phyloP scores from a whole-genome alignment of 2,113 vertebrate genomes.

The Rattus rattus region DNA sequence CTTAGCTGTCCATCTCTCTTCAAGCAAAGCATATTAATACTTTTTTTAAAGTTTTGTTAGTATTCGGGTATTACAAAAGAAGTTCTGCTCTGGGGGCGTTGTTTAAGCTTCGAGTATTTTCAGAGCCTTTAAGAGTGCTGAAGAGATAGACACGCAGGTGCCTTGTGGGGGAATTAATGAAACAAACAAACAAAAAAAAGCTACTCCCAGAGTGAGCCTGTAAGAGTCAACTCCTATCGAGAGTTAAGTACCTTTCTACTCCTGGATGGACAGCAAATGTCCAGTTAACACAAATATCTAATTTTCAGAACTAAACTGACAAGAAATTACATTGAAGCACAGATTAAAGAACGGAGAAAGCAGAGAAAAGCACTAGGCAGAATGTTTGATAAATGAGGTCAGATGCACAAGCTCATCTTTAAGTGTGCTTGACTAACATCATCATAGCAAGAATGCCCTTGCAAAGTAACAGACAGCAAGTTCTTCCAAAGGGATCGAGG shows the following conservation, averaged over 20 bases:
- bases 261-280: neutral
- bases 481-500: neutral
- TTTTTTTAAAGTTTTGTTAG: neutral
- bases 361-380: neutral
- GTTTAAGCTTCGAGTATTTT: neutral
- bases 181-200: neutral
- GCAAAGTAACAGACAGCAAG: neutral
- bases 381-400: slow-evolving; percentile 23
- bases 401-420: neutral
- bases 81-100: neutral
- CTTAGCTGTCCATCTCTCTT: neutral
- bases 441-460: neutral
- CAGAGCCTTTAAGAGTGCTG: neutral
- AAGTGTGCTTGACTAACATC: neutral
- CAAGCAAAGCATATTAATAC: neutral
- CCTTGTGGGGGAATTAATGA: neutral
- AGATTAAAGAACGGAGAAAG: neutral
- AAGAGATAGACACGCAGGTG: neutral
- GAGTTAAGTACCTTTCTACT: neutral
- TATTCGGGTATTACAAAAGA: neutral
- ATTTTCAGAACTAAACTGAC: slow-evolving; percentile 7
- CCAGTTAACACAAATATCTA: slow-evolving; percentile 53
- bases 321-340: slow-evolving; percentile 50
- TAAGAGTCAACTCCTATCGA: neutral
- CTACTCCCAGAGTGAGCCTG: neutral